These are phyloP conservation scores for Neria commutata DNA, from an alignment of 2,888 invertebrate species.

Conservation along the genomic window DNA sequence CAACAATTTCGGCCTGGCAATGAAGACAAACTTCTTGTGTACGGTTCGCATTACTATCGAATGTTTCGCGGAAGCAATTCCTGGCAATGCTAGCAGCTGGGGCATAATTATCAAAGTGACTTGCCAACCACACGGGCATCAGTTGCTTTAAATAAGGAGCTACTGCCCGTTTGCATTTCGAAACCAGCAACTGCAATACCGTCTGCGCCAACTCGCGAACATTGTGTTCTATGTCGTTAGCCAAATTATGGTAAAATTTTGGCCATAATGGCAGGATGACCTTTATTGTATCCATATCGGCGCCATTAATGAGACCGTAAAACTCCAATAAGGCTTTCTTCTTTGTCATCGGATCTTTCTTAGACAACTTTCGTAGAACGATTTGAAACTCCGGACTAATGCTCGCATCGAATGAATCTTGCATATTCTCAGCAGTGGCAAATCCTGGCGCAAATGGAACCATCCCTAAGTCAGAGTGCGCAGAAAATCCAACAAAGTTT, in stretches of 20 bases:
- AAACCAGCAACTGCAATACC: constrained; percentile 74
- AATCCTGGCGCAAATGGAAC: constrained; percentile 66
- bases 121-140: constrained; percentile 83
- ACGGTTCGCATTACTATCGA: constrained; percentile 75
- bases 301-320: constrained; percentile 70
- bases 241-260: constrained; percentile 75
- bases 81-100: constrained; percentile 79
- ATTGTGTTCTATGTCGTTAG: constrained; percentile 80
- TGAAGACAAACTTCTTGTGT: constrained; percentile 78
- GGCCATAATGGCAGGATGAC: constrained; percentile 83
- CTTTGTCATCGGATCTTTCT: constrained; percentile 89
- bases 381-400: constrained; percentile 78
- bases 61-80: constrained; percentile 73
- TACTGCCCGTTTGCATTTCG: constrained; percentile 73
- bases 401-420: constrained; percentile 70
- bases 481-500: constrained; percentile 71
- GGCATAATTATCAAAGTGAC: constrained; percentile 84
- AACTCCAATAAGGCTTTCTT: constrained; percentile 83
- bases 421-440: constrained; percentile 57
- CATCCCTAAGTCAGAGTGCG: constrained; percentile 68
- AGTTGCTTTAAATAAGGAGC: constrained; percentile 81
- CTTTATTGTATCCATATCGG: constrained; percentile 72
- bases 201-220: constrained; percentile 80
- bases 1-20: constrained; percentile 81
- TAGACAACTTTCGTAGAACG: constrained; percentile 83